Evolutionary conservation across 2,797 vertebrate genomes (phyloP), one percentile per base, ranked within the genome.

Genomic region (Brachyalestes nurse): DNA sequence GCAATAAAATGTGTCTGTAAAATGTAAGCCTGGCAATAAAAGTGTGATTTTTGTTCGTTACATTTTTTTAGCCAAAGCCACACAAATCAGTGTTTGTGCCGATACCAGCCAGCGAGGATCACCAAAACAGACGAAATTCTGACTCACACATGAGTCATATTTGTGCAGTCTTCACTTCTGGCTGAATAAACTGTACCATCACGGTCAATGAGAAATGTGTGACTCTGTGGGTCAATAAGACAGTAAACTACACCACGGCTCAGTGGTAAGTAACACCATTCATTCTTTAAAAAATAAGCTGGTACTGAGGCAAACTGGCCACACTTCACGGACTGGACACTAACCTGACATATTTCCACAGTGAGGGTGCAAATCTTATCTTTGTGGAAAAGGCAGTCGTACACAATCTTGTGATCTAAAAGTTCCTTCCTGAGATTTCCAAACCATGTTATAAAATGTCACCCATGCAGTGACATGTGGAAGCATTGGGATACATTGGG

Each of bases 131-230:
- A 19, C 12, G 17, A 45, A 66, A 2, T 17, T 69, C 21, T 53
- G 49, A 71, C 5, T 70, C 42, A 70, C 21, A 17, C 23, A 17
- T 23, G 69, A 53, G 77, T 62, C 67, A 61, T 42, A 58, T 72
- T 57, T 71, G 55, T 17, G 17, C 53, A 60, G 38, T 70, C 23
- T 0, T 16, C 8, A 8, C 23, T 58, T 49, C 28, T 23, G 47
- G 28, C 14, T 77, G 28, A 66, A 67, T 62, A 77, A 55, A 66
- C 9, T 34, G 21, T 23, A n/a, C 38, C 16, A 42, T 60, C 51
- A 71, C 8, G 53, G 57, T 13, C 25, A 23, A 49, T 38, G 21
- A 79, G 47, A 62, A 34, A 28, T 53, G 6, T 2, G 21, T 5
- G 23, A 23, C 19, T 69, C 34, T 69, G 51, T 47, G 21, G 65